Base-by-base conservation (phyloP, 2,113 vertebrate genomes). In the Canis aureus region DNA sequence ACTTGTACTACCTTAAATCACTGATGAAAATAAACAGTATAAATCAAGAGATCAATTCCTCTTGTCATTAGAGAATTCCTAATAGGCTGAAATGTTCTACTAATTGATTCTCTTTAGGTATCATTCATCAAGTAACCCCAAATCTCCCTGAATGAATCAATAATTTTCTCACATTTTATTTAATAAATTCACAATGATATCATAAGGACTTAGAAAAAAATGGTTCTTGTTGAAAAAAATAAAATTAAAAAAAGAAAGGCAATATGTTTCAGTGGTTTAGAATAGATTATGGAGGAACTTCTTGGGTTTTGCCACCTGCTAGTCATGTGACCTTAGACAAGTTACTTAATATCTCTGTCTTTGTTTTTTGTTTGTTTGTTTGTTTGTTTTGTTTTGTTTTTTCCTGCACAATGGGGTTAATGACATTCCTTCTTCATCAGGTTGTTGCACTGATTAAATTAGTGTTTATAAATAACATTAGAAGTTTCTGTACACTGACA, bases 121-220 rank as follows among this genome's bases (percentile, higher is more conserved):
- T 79, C 71, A 97, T 96, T 92, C 32, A 96, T 93, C 91, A 89
- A 96, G 51, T 91, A 95, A 91, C 69, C 32, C 38, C 38, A 83
- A 88, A 62, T 17, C 19, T 25, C 55, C 49, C 29, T 71, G 51
- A 97, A 90, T 90, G 13, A 95, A 96, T 97, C 96, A 88, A 87
- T 97, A 89, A 80, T 90, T 96, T 95, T 95, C 51, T 88, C 74
- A 92, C 79, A 81, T 97, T 95, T 90, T 96, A 96, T 92, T 96
- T 94, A 95, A 89, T 94, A 92, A n/a, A 84, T 80, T 69, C 17
- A 64, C 15, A 93, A 64, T 85, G 66, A 57, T 86, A 79, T 78
- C 32, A 87, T 74, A 67, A 92, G 5, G 43, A 96, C 35, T 29
- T 71, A 64, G 2, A 25, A 19, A 25, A 89, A 94, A 74, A 86